These are phyloP conservation scores for Falco columbarius DNA, from an alignment of 2,797 vertebrate species.

Conservation along the genomic window DNA sequence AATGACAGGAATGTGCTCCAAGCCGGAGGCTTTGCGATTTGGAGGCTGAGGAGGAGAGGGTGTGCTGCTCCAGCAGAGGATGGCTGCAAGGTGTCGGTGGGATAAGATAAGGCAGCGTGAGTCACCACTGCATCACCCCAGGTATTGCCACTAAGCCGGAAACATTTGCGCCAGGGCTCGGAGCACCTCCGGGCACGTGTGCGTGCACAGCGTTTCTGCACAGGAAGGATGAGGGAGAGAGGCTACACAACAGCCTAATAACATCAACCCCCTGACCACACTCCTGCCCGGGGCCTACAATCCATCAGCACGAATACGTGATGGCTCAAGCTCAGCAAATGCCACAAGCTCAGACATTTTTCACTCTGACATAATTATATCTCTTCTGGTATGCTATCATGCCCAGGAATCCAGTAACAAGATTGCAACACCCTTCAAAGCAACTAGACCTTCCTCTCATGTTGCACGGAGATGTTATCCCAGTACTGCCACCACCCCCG, in stretches of 20 bases:
- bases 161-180: not conserved
- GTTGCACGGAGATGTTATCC: not conserved
- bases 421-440: not conserved
- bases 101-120: not conserved
- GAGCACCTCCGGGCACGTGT: fast-evolving
- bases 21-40: not conserved
- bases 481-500: not conserved
- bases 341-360: not conserved
- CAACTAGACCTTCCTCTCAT: not conserved
- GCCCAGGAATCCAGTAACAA: not conserved
- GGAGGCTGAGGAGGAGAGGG: not conserved
- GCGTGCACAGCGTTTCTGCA: not conserved
- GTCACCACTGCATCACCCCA: not conserved
- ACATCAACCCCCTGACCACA: not conserved
- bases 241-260: fast-evolving
- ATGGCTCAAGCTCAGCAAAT: not conserved
- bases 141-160: not conserved
- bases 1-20: not conserved
- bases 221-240: not conserved
- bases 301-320: fast-evolving
- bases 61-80: not conserved
- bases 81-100: not conserved
- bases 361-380: not conserved
- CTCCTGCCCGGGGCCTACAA: fast-evolving
- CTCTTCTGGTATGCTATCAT: not conserved